These are phyloP conservation scores for Yoshiicerus persimilis DNA, from an alignment of 1,140 invertebrate genomes.

Conservation along the genomic window DNA sequence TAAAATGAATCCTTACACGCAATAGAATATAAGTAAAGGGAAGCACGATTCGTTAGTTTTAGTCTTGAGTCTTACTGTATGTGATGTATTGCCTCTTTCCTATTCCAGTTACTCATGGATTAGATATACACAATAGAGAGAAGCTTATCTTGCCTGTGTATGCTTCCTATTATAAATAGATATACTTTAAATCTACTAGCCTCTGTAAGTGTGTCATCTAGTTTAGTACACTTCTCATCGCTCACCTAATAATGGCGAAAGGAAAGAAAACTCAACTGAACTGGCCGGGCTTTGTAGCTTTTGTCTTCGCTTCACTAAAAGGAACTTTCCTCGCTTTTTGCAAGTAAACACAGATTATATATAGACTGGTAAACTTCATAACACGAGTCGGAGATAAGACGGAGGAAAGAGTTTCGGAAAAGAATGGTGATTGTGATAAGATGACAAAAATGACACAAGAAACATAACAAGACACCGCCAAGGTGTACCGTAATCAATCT, in stretches of 20 bases:
- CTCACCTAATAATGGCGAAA: not conserved
- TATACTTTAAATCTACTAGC: too few species aligned
- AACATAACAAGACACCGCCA: not conserved
- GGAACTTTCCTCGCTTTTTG: not conserved
- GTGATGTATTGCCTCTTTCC: not conserved
- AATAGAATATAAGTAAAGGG: not conserved
- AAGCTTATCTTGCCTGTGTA: too few species aligned
- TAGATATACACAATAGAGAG: not conserved
- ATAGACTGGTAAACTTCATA: not conserved
- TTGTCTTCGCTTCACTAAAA: not conserved
- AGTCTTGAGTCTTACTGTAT: not conserved
- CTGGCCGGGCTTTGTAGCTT: not conserved
- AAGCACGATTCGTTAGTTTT: not conserved
- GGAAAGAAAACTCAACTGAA: not conserved
- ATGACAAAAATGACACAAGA: not conserved
- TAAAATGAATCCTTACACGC: not conserved
- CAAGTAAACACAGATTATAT: not conserved
- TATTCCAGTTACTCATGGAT: not conserved
- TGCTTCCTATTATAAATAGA: too few species aligned
- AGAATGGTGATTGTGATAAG: not conserved
- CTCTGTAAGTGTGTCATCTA: too few species aligned
- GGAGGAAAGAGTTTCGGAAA: not conserved
- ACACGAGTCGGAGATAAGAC: not conserved
- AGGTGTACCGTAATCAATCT: not conserved
- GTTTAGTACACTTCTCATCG: not conserved